Percentiles rank a stretch among this genome's conserved stretches.
Evolutionary conservation across 2,113 vertebrate genomes (phyloP).

Genomic region (Anguilla japonica): DNA sequence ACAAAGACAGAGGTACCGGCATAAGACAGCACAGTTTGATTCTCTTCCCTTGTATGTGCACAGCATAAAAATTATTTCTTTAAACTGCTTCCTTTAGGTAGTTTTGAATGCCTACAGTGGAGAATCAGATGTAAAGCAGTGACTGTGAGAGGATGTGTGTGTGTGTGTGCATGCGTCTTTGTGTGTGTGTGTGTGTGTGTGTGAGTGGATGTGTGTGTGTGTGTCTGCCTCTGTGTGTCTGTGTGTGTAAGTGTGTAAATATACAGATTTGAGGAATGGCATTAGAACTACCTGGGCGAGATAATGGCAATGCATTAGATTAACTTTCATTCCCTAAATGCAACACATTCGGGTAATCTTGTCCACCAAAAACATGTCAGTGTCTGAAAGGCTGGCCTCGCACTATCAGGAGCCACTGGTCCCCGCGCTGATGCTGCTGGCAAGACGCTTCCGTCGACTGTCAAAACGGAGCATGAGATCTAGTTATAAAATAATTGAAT

Average conservation of each 20-base stretch:
- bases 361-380: constrained; percentile 86
- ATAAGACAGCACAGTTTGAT: background rate
- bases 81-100: constrained; percentile 8
- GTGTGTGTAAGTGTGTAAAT: constrained; percentile 56
- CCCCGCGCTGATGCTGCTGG: constrained; percentile 86
- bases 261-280: constrained; percentile 71
- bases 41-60: background rate
- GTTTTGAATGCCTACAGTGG: background rate
- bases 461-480: constrained; percentile 98
- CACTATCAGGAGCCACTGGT: constrained; percentile 92
- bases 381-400: constrained; percentile 90
- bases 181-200: constrained; percentile 3
- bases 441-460: constrained; percentile 89
- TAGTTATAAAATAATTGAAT: constrained; percentile 99
- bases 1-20: background rate
- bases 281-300: constrained; percentile 80
- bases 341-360: constrained; percentile 98
- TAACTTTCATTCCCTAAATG: constrained; percentile 96
- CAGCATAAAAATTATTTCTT: background rate
- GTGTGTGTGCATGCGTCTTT: background rate
- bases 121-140: constrained; percentile 15
- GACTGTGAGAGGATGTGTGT: constrained; percentile 16
- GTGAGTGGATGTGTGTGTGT: background rate
- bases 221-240: constrained; percentile 38
- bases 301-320: constrained; percentile 96